Evolutionary conservation across 2,113 vertebrate species (phyloP).

Genomic region (Ammodytes dubius): DNA sequence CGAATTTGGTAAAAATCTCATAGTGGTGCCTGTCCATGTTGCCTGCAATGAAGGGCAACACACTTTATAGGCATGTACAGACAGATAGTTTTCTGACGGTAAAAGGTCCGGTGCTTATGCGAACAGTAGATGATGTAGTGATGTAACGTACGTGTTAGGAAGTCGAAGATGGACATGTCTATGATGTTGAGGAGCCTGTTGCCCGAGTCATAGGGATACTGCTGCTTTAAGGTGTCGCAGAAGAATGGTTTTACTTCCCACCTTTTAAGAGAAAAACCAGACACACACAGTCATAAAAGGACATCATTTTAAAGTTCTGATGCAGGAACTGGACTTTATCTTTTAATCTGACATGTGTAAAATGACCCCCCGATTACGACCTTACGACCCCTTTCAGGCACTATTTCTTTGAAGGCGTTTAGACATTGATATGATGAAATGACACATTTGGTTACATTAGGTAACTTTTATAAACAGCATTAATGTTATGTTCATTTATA

Average conservation of each 20-base stretch:
- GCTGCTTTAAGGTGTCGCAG: slow-evolving; percentile 90
- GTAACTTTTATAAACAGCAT: no score
- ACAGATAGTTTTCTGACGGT: background rate
- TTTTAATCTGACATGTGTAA: background rate
- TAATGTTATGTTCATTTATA: background rate
- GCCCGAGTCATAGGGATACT: slow-evolving; percentile 91
- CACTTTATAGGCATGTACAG: background rate
- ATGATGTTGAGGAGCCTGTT: slow-evolving; percentile 93
- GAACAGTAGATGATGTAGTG: background rate
- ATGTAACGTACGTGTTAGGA: slow-evolving; percentile 88
- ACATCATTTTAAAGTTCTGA: background rate
- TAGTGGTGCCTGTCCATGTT: slow-evolving; percentile 99
- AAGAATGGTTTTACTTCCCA: slow-evolving; percentile 95
- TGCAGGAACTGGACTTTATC: background rate
- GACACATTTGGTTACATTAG: no score
- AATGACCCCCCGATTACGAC: no score
- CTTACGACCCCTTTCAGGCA: background rate
- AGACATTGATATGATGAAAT: no score
- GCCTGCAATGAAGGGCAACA: slow-evolving; percentile 79
- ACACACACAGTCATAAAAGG: background rate
- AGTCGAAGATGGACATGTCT: slow-evolving; percentile 99
- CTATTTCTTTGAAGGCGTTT: background rate
- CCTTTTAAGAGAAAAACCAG: slow-evolving; percentile 74
- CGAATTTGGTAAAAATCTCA: slow-evolving; percentile 97
- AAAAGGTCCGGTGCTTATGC: background rate